Evolutionary conservation across 2,888 invertebrate species (phyloP), one percentile per base, ranked within the genome.

Genomic region (Thysanoteuthis rhombus): DNA sequence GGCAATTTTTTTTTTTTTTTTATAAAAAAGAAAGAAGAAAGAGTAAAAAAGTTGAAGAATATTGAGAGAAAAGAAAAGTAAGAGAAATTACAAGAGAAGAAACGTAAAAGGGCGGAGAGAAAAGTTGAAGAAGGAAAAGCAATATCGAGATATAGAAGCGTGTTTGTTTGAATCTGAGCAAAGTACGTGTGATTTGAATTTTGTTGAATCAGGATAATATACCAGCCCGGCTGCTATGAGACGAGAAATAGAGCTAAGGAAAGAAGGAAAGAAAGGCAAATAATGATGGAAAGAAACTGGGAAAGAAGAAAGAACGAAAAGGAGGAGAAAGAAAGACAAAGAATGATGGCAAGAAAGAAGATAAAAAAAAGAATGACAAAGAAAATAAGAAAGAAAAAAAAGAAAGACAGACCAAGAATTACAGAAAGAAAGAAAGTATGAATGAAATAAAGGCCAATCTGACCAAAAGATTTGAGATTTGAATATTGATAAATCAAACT

Each of bases 11-110:
- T n/a, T n/a, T n/a, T n/a, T n/a, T n/a, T n/a, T n/a, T 42, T 42
- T 42, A 5, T 42, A 58, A 28, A 75, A n/a, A n/a, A 36, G 75
- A 75, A 75, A n/a, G n/a, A n/a, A 52, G 22, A 6, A 52, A 52
- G 2, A 75, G 4, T 0, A 22, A 52, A 52, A 2, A 12, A n/a
- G 2, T 0, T 12, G 1, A 75, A 42, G 0, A 8, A 42, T 1
- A 42, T 12, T 42, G 22, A n/a, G 12, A 75, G n/a, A n/a, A n/a
- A n/a, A n/a, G n/a, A n/a, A n/a, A n/a, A n/a, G n/a, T n/a, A 36
- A n/a, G 10, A 4, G 10, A 3, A n/a, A n/a, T 36, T 8, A 0
- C 4, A 36, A 36, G 16, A 6, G 8, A 42, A 42, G 1, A 2
- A 42, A 1, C 10, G 16, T 12, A 52, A 22, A 4, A 5, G 22